These are phyloP conservation scores for Galleria mellonella DNA, from an alignment of 1,140 invertebrate species.

Conservation along the genomic window DNA sequence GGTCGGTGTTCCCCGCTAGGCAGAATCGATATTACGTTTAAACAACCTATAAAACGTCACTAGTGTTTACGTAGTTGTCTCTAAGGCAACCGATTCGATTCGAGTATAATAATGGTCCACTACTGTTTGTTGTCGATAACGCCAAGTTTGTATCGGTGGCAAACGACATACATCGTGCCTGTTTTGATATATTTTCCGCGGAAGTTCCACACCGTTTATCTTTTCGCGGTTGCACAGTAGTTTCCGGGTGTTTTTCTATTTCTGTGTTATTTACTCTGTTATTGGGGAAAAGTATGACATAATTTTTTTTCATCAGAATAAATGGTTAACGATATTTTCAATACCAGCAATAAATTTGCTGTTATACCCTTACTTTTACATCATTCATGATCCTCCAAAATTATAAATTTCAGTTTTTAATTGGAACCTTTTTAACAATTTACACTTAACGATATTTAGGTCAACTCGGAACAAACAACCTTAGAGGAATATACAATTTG, in stretches of 20 bases:
- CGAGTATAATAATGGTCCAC: slow-evolving; percentile 17
- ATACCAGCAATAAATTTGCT: too few species aligned
- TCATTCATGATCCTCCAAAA: neutral
- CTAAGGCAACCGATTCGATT: slow-evolving; percentile 55
- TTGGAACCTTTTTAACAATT: neutral
- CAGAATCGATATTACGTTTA: slow-evolving; percentile 32
- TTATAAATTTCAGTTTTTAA: neutral
- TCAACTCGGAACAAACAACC: too few species aligned
- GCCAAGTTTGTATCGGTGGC: neutral
- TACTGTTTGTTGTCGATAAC: neutral
- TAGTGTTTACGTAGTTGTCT: slow-evolving; percentile 49
- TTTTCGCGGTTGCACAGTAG: too few species aligned
- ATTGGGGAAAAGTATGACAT: too few species aligned
- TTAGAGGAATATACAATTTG: too few species aligned
- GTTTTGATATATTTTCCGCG: neutral
- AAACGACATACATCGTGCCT: neutral
- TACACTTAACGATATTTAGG: neutral
- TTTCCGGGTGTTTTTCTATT: too few species aligned
- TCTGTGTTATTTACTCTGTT: too few species aligned
- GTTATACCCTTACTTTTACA: too few species aligned
- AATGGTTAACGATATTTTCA: too few species aligned
- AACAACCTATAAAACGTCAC: slow-evolving; percentile 30
- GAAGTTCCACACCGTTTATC: neutral
- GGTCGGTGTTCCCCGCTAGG: slow-evolving; percentile 27
- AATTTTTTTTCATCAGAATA: too few species aligned